A percentile compares a stretch with the other conserved stretches of the same genome.
These are phyloP conservation scores for Periplaneta americana DNA, from an alignment of 1,140 invertebrate species.

Conservation along the genomic window DNA sequence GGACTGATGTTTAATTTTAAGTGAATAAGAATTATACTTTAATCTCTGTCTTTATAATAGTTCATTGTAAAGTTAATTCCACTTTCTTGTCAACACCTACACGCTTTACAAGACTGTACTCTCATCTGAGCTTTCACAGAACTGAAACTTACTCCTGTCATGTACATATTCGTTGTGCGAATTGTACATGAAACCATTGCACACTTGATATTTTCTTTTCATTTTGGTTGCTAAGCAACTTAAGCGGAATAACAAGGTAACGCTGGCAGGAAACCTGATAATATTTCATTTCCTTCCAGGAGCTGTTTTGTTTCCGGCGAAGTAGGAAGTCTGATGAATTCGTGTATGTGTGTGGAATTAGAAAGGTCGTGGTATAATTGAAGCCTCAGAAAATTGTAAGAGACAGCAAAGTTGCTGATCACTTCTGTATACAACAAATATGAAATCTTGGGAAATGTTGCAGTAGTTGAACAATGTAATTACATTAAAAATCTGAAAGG, in stretches of 20 bases:
- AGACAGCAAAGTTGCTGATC: neutral
- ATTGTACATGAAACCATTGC: neutral
- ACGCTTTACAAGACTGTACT: no score
- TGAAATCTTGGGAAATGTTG: neutral
- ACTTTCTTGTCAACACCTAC: no score
- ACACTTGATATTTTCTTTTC: neutral
- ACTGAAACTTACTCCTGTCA: no score
- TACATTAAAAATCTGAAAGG: neutral
- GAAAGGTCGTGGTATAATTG: neutral
- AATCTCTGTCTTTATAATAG: no score
- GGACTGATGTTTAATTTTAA: no score
- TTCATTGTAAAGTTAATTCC: no score
- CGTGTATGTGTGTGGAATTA: neutral
- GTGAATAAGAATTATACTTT: no score
- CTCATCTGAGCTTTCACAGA: no score
- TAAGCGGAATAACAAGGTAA: neutral
- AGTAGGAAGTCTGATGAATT: neutral
- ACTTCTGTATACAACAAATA: neutral
- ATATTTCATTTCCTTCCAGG: neutral
- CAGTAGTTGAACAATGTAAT: neutral
- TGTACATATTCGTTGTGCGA: no score
- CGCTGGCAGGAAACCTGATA: neutral
- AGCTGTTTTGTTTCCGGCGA: neutral
- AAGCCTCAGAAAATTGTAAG: neutral
- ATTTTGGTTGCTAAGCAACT: neutral